Conservation (phyloP, 1,140 invertebrate species). For the Caenorhabditis tropicalis region DNA sequence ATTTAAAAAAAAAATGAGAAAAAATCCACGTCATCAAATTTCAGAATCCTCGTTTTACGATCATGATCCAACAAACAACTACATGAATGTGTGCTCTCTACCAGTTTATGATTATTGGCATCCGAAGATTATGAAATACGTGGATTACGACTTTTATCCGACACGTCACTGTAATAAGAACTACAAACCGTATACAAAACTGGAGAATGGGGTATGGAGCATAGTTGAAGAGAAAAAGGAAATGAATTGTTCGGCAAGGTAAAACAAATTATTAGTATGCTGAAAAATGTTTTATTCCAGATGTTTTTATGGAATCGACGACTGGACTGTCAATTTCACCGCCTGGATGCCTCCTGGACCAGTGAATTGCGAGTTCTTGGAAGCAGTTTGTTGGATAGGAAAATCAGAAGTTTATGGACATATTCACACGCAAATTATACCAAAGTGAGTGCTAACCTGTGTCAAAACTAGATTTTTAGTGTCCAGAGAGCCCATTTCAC, state of each 20-base stretch:
- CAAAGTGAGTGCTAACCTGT: background rate
- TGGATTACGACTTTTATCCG: background rate
- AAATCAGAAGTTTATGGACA: background rate
- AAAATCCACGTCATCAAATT: too few relatives aligned
- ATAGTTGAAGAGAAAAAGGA: background rate
- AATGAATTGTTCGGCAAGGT: background rate
- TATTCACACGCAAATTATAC: constrained; percentile 33
- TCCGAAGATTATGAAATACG: background rate
- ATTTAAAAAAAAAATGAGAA: too few relatives aligned
- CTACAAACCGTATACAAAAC: background rate
- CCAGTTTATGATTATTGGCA: background rate
- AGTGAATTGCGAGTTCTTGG: constrained; percentile 26
- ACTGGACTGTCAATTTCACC: background rate
- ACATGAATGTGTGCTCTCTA: background rate
- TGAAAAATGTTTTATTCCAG: background rate
- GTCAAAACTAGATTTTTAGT: background rate
- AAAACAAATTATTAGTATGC: background rate
- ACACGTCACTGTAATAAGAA: background rate
- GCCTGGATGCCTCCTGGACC: background rate
- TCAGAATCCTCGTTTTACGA: background rate
- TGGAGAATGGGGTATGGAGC: background rate
- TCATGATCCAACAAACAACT: background rate
- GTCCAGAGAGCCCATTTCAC: background rate
- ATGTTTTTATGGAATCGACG: background rate
- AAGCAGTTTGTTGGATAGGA: background rate